Base-by-base conservation (phyloP, 2,888 invertebrate species). In the Plusia festucae region DNA sequence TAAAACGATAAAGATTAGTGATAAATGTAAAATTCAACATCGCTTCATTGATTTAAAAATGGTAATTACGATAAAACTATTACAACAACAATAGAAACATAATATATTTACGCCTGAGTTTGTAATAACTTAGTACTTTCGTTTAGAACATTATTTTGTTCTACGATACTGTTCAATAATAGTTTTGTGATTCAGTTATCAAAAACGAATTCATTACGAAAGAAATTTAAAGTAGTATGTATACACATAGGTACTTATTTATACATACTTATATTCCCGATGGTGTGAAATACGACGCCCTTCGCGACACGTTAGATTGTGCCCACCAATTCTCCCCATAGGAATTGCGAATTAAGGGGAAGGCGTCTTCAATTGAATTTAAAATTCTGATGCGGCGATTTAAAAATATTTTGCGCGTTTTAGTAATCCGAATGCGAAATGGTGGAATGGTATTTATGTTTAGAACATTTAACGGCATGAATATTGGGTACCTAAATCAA, bases 281-380 rank as follows among this genome's bases (percentile, higher is more conserved):
- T 58, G 71, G 55, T 56, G 70, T 53, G 70, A 68, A 59, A 72
- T 62, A 58, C 46, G 46, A 20, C 53, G 51, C 57, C 68, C 68
- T 72, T 64, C 20, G 67, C 74, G 78, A 75, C 78, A 70, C 60
- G 72, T 79, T 65, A 70, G 62, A 70, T 73, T 74, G 78, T 79
- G 65, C 68, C 71, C 76, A 71, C 75, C 68, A 73, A 83, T 68
- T 65, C 72, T 44, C 68, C 71, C 78, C 78, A 61, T 57, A 65
- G 70, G 84, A 79, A 71, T 66, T 58, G 57, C 55, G 62, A 55
- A 59, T 75, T 81, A 81, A 78, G 68, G 72, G 46, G 61, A 64
- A 65, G 72, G 15, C 20, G 52, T n/a, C 71, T 60, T 18, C 44
- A 24, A 46, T 49, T 8, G 32, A 62, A 73, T 78, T 74, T 73